Evolutionary conservation across 2,797 vertebrate species (phyloP), one percentile per base, ranked within the genome.

Genomic region (Melanotaenia parkinsoni): DNA sequence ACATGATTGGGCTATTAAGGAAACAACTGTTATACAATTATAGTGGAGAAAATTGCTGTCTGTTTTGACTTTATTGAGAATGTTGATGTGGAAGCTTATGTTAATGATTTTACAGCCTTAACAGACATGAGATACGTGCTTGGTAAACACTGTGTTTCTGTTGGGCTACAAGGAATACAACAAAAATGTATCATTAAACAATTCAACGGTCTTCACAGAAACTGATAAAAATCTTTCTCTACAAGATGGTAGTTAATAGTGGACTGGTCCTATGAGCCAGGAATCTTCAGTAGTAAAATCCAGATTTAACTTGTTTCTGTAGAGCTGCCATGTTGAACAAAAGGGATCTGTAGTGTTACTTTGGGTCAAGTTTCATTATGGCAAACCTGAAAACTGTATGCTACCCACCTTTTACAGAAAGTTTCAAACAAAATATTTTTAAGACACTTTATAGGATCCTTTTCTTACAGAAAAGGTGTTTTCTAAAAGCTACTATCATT

Each of bases 141-240:
- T 61, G 58, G 63, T 77, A 81, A 86, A 85, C 78, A 77, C 45
- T 77, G 63, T 63, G 58, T 80, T 85, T 69, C 57, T 59, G 51
- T 61, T 35, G 70, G 51, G 20, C 60, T 37, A 37, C 28, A 63
- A 77, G 45, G 65, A 66, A 60, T 62, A 18, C 58, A 66, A 26
- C 68, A 66, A 24, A 66, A 24, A 58, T 77, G 24, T 43, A 74
- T n/a, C 45, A 32, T 57, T 30, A 63, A n/a, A n/a, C 45, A 53
- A 58, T 14, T 77, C 9, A 35, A 57, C 38, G 62, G 33, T 69
- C 40, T 57, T 22, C 51, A 30, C 43, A 32, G 32, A 58, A 18
- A 26, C 13, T 12, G 11, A 12, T 13, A 76, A 28, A 70, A 32
- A 9, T 9, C 43, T n/a, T 54, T 37, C 51, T 28, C 57, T n/a